phyloP scores from a whole-genome alignment of 2,797 vertebrate genomes.

The Craterocephalus amniculus region DNA sequence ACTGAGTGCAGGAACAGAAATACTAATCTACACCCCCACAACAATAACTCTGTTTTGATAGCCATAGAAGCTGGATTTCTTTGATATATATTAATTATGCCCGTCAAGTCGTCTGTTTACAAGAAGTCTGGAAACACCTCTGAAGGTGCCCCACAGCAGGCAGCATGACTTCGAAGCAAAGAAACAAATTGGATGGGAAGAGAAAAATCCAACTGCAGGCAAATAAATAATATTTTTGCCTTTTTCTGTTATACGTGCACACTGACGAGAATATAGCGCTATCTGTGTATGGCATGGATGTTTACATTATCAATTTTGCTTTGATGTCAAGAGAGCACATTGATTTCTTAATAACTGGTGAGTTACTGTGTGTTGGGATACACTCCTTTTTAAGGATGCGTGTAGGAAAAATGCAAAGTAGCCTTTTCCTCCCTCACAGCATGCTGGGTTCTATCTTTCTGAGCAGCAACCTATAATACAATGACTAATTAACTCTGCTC shows the following conservation, averaged over 20 bases:
- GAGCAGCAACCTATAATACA: conserved; percentile 69
- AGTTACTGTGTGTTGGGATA: conserved; percentile 16
- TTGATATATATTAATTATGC: conserved; percentile 63
- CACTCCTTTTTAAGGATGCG: conserved; percentile 26
- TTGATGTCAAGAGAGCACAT: conserved; percentile 65
- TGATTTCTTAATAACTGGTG: conserved; percentile 34
- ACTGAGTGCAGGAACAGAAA: conserved; percentile 24
- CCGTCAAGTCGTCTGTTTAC: conserved; percentile 51
- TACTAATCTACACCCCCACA: conserved; percentile 45
- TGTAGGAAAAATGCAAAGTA: conserved; percentile 23
- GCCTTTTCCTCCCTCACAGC: conserved; percentile 52
- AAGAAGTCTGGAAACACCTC: conserved; percentile 53
- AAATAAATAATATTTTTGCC: conserved; percentile 33
- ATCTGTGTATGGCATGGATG: conserved; percentile 34
- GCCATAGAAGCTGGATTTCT: conserved; percentile 48
- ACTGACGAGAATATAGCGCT: conserved; percentile 3
- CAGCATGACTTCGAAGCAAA: conserved; percentile 35
- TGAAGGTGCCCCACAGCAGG: conserved; percentile 44
- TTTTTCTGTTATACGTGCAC: conserved; percentile 32
- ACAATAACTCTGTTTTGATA: conserved; percentile 52
- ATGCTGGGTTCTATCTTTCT: conserved; percentile 61
- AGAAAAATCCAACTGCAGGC: conserved; percentile 40
- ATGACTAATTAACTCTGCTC: conserved; percentile 69
- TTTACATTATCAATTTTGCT: conserved; percentile 58
- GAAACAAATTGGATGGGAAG: conserved; percentile 38